Evolutionary conservation across 2,888 invertebrate species (phyloP).

Genomic region (Calameuta pallipes): DNA sequence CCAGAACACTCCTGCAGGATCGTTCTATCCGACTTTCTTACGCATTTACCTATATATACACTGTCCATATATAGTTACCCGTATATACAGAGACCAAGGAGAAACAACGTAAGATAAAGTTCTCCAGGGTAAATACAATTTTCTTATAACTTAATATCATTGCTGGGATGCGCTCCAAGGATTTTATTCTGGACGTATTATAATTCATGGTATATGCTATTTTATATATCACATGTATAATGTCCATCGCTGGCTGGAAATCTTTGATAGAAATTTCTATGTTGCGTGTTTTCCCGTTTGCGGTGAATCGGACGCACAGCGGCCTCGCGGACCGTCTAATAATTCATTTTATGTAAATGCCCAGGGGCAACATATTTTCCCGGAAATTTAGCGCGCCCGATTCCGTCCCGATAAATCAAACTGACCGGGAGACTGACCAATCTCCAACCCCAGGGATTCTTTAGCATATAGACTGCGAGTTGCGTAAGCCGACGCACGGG

Average conservation of each 20-base stretch:
- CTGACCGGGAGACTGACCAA: constrained; percentile 50
- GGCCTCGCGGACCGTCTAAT: constrained; percentile 37
- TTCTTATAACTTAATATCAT: background rate
- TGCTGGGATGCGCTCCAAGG: background rate
- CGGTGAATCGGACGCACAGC: background rate
- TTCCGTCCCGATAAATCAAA: constrained; percentile 64
- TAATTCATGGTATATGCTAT: background rate
- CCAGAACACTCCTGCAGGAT: background rate
- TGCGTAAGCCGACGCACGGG: constrained; percentile 45
- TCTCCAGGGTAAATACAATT: background rate
- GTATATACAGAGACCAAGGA: background rate
- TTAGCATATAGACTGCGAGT: constrained; percentile 59
- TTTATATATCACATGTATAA: background rate
- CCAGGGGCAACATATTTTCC: constrained; percentile 60
- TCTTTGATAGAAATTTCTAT: background rate
- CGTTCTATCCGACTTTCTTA: background rate
- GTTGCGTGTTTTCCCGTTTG: background rate
- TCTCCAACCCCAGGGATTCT: constrained; percentile 54
- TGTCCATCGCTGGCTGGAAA: background rate
- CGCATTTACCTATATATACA: background rate
- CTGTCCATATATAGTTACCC: background rate
- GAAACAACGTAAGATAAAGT: background rate
- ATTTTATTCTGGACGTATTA: background rate
- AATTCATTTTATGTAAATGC: constrained; percentile 60
- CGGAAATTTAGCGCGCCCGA: constrained; percentile 61